Percentiles rank a stretch among this genome's conserved stretches.
Conservation (phyloP, 2,888 invertebrate species). For the Euplexia lucipara region DNA sequence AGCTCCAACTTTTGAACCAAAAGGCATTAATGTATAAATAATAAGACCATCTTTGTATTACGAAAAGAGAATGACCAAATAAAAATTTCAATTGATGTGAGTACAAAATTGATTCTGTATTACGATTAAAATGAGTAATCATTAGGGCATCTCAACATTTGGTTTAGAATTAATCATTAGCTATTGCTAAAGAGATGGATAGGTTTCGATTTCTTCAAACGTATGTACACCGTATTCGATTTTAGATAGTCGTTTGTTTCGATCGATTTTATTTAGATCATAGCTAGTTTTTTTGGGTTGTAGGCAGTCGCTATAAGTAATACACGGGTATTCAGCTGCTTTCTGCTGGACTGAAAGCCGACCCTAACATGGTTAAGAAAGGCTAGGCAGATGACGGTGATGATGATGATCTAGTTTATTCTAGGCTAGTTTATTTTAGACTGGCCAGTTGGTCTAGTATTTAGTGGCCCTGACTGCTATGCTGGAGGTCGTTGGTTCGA, state of each 20-base stretch:
- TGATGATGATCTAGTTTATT: too few species aligned
- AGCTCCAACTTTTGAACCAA: constrained; percentile 16
- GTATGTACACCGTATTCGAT: constrained; percentile 28
- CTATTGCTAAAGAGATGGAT: constrained; percentile 51
- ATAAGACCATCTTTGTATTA: constrained; percentile 32
- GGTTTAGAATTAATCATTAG: constrained; percentile 51
- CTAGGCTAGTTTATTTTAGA: too few species aligned
- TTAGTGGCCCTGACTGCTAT: too few species aligned
- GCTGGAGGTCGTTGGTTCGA: too few species aligned
- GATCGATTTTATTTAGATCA: too few species aligned
- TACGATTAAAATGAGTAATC: constrained; percentile 41
- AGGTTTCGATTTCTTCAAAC: constrained; percentile 11
- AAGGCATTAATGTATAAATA: constrained; percentile 38
- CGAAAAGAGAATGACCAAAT: constrained; percentile 39
- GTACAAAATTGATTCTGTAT: constrained; percentile 40
- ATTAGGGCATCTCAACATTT: constrained; percentile 48
- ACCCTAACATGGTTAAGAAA: too few species aligned
- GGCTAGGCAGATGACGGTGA: too few species aligned
- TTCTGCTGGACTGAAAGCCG: too few species aligned
- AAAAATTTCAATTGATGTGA: constrained; percentile 28
- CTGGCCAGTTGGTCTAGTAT: too few species aligned
- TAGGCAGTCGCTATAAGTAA: too few species aligned
- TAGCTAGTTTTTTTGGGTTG: too few species aligned
- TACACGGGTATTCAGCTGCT: too few species aligned
- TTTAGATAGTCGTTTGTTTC: constrained; percentile 15